phyloP scores from a whole-genome alignment of 92 coral and sea anemone species.

The Actinernus sp. region DNA sequence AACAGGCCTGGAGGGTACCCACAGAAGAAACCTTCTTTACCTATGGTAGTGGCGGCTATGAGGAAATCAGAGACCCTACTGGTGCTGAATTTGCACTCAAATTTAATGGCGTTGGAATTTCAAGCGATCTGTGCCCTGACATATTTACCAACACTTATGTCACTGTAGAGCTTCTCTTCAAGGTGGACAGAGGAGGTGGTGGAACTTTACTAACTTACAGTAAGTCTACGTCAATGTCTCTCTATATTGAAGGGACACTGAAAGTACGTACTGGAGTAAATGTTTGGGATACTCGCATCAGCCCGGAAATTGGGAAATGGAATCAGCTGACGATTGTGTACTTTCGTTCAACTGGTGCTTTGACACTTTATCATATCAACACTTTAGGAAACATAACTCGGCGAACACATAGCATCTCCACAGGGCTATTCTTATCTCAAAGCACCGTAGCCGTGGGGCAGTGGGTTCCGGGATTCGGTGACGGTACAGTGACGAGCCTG shows the following conservation, averaged over 20 bases:
- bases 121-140: constrained; percentile 82
- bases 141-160: constrained; percentile 67
- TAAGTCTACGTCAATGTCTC: constrained; percentile 57
- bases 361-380: constrained; percentile 74
- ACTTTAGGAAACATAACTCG: constrained; percentile 55
- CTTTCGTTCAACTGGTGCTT: constrained; percentile 75
- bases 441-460: constrained; percentile 89
- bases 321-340: constrained; percentile 86
- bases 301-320: constrained; percentile 79
- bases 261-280: constrained; percentile 76
- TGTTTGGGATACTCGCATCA: constrained; percentile 72
- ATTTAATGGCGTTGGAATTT: constrained; percentile 83
- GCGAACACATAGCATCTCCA: constrained; percentile 35
- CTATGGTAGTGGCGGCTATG: constrained; percentile 57
- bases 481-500: constrained; percentile 45
- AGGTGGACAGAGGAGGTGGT: constrained; percentile 43
- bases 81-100: constrained; percentile 90
- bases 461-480: constrained; percentile 89
- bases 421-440: constrained; percentile 64
- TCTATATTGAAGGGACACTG: constrained; percentile 69
- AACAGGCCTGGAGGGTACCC: constrained; percentile 65
- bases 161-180: constrained; percentile 76
- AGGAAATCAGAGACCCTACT: constrained; percentile 54
- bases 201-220: constrained; percentile 90
- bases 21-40: constrained; percentile 73